Evolutionary conservation across 2,113 vertebrate genomes (phyloP).

Genomic region (Spilogale gracilis): DNA sequence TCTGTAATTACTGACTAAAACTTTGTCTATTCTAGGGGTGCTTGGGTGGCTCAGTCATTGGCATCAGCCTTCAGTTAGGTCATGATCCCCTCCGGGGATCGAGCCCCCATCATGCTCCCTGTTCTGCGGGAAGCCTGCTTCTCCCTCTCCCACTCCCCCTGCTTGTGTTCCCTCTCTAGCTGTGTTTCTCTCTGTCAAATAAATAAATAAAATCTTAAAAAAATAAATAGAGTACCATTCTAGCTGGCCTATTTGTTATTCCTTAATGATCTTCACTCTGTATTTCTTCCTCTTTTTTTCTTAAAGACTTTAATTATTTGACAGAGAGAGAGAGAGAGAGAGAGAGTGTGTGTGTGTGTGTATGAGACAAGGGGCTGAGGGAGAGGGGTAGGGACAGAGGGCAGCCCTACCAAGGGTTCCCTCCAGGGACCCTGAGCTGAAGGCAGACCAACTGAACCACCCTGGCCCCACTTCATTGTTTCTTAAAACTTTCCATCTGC

Average conservation of each 20-base stretch:
- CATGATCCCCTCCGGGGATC: no score
- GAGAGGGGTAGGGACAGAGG: neutral
- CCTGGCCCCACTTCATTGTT: neutral
- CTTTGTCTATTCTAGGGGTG: neutral
- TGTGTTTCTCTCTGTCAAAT: no score
- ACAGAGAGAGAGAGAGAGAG: no score
- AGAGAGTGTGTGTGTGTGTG: no score
- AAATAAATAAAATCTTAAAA: no score
- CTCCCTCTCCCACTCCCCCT: no score
- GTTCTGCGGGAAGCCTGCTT: no score
- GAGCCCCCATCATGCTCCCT: no score
- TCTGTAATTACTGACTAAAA: slow-evolving; percentile 17
- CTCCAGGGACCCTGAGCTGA: neutral
- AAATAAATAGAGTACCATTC: neutral
- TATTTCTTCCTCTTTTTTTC: neutral
- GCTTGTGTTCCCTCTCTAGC: no score
- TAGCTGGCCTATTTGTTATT: neutral
- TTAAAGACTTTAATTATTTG: no score
- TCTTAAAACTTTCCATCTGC: slow-evolving; percentile 39
- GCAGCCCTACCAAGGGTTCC: neutral
- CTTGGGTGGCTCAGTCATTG: no score
- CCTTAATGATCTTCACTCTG: slow-evolving; percentile 34
- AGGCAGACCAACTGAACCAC: neutral
- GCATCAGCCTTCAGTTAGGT: no score
- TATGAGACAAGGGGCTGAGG: neutral